Conservation (phyloP, 2,888 invertebrate species). For the Apotomis turbidana region DNA sequence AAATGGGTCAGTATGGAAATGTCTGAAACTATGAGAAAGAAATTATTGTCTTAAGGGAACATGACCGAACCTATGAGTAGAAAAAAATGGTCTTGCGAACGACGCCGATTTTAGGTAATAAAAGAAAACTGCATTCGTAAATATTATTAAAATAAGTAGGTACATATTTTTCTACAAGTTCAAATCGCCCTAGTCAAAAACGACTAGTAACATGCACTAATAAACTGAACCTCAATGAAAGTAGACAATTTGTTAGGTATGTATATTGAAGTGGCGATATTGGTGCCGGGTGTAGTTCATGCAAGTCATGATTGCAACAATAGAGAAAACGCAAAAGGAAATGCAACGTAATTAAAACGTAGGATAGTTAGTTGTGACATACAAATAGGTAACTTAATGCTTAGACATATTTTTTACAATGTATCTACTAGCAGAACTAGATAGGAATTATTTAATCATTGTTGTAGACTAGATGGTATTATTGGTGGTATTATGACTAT, state of each 20-base stretch:
- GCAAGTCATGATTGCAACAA: constrained; percentile 22
- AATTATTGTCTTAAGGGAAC: too few relatives aligned
- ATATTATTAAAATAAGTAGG: too few relatives aligned
- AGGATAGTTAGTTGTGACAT: constrained; percentile 1
- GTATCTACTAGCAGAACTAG: too few relatives aligned
- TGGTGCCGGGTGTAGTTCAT: constrained; percentile 7
- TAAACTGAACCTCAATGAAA: constrained; percentile 6
- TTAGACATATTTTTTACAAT: not conserved
- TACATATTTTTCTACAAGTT: too few relatives aligned
- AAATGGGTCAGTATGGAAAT: too few relatives aligned
- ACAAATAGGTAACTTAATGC: not conserved
- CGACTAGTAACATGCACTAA: not conserved
- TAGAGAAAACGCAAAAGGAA: constrained; percentile 24
- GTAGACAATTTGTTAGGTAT: constrained; percentile 2
- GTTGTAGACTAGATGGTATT: too few relatives aligned
- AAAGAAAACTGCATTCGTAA: too few relatives aligned
- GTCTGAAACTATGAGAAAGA: too few relatives aligned
- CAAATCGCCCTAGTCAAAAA: not conserved
- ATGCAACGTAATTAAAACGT: constrained; percentile 13
- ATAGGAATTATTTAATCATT: not conserved
- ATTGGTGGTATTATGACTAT: too few relatives aligned
- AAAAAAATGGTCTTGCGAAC: too few relatives aligned
- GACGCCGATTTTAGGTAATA: too few relatives aligned
- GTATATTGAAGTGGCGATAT: constrained; percentile 3
- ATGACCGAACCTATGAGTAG: too few relatives aligned